These are phyloP conservation scores for Physocephala rufipes DNA, from an alignment of 2,888 invertebrate species.

Conservation along the genomic window DNA sequence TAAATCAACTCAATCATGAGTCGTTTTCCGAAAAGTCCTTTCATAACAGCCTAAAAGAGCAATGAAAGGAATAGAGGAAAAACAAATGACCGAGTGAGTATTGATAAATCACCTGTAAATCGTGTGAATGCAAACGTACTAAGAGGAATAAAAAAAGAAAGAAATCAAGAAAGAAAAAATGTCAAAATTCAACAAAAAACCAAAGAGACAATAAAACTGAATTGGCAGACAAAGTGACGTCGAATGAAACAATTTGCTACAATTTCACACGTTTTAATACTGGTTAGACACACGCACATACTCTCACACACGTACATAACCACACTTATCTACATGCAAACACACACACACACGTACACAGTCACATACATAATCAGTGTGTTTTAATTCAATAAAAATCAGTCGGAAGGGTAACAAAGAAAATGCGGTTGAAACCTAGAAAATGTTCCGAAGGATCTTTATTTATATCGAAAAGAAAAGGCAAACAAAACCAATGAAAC, in stretches of 20 bases:
- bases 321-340: background rate
- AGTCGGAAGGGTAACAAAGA: background rate
- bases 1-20: background rate
- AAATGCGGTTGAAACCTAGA: background rate
- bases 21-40: conserved; percentile 3
- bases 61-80: background rate
- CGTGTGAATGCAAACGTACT: conserved; percentile 34
- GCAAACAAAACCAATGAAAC: too few relatives aligned
- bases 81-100: background rate
- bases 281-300: conserved; percentile 1
- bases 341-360: background rate
- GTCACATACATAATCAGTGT: background rate
- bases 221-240: conserved; percentile 2
- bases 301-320: background rate
- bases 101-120: conserved; percentile 49
- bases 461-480: conserved; percentile 34
- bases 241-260: conserved; percentile 43
- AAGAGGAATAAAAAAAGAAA: too few relatives aligned
- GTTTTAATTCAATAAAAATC: conserved; percentile 9
- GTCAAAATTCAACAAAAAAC: background rate
- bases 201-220: background rate
- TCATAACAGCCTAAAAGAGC: background rate
- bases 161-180: conserved; percentile 22
- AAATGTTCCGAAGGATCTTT: conserved; percentile 22
- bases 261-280: conserved; percentile 48